A percentile compares a stretch with the other conserved stretches of the same genome.
These are phyloP conservation scores for Tipula lateralis DNA, from an alignment of 2,888 invertebrate species.

Conservation along the genomic window DNA sequence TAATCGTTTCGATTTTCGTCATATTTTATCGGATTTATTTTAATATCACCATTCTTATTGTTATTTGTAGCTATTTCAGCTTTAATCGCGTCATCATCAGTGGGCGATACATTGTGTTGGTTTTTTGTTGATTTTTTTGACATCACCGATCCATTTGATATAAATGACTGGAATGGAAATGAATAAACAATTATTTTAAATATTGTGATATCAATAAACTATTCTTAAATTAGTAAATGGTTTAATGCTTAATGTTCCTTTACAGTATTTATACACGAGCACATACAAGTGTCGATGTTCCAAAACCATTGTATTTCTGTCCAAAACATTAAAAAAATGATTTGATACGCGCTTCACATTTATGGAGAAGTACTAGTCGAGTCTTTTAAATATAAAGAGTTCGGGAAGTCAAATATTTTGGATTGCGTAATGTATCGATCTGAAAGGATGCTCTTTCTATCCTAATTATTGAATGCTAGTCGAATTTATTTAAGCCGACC, in stretches of 20 bases:
- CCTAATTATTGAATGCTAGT: too few relatives aligned
- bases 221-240: background rate
- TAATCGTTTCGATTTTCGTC: background rate
- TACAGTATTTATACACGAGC: too few relatives aligned
- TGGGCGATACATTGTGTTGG: background rate
- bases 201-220: background rate
- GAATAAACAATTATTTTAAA: background rate
- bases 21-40: background rate
- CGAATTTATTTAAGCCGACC: too few relatives aligned
- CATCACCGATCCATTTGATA: slow-evolving; percentile 15
- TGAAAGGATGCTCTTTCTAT: too few relatives aligned
- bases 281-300: too few relatives aligned
- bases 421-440: too few relatives aligned
- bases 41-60: background rate
- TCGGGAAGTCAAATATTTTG: too few relatives aligned
- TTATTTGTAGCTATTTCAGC: background rate
- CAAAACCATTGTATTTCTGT: too few relatives aligned
- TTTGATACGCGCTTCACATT: too few relatives aligned
- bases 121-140: background rate
- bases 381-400: too few relatives aligned
- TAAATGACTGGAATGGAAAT: background rate
- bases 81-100: background rate
- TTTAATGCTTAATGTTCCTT: background rate
- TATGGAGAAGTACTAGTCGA: too few relatives aligned
- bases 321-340: too few relatives aligned